Conservation (phyloP, 1,140 invertebrate genomes). For the Batillaria attramentaria region DNA sequence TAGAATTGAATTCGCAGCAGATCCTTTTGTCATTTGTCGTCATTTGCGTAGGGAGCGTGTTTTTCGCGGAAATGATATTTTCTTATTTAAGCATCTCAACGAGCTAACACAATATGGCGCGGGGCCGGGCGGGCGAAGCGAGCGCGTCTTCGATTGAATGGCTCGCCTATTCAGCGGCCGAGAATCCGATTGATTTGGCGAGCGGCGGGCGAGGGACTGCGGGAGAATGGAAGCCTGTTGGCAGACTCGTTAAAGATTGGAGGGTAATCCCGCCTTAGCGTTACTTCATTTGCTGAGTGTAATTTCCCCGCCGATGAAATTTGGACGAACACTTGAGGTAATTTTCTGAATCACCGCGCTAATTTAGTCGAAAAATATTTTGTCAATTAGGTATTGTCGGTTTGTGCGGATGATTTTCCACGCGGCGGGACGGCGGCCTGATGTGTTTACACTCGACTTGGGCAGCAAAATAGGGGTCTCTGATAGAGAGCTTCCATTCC, state of each 20-base stretch:
- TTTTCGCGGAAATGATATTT: constrained; percentile 35
- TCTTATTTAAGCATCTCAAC: constrained; percentile 34
- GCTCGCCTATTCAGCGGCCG: constrained; percentile 8
- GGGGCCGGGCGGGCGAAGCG: neutral
- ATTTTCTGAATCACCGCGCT: constrained; percentile 45
- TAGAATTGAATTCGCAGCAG: constrained; percentile 33
- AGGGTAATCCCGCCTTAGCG: constrained; percentile 39
- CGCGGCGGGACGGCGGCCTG: constrained; percentile 22
- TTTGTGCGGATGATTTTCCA: constrained; percentile 42
- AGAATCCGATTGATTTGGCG: constrained; percentile 21
- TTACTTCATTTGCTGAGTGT: constrained; percentile 42
- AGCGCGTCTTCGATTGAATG: constrained; percentile 4
- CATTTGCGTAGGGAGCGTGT: constrained; percentile 34
- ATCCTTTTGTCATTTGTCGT: constrained; percentile 37
- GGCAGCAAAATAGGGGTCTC: constrained; percentile 30
- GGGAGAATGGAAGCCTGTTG: constrained; percentile 27
- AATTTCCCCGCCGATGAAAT: constrained; percentile 43
- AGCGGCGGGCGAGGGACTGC: neutral
- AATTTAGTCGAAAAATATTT: constrained; percentile 49
- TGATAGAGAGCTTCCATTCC: constrained; percentile 27
- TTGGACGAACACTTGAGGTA: constrained; percentile 42
- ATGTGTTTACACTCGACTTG: constrained; percentile 47
- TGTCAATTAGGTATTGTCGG: constrained; percentile 47
- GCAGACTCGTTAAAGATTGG: constrained; percentile 35
- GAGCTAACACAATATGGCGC: constrained; percentile 38